These are phyloP conservation scores for Rhamnusium bicolor DNA, from an alignment of 2,888 invertebrate species.

Conservation along the genomic window DNA sequence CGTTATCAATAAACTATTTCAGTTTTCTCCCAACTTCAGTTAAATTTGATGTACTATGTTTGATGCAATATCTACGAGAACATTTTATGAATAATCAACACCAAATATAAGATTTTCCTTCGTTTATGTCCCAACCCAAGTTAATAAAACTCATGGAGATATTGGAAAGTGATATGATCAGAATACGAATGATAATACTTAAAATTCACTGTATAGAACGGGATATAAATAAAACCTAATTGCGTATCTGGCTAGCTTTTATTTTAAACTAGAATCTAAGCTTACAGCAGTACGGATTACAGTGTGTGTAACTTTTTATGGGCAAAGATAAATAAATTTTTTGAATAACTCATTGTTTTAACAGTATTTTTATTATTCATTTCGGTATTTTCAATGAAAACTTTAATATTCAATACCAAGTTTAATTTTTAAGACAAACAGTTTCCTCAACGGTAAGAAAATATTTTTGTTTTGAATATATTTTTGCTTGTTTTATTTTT, in stretches of 20 bases:
- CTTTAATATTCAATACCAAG: background rate
- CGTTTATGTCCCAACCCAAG: slow-evolving; percentile 6
- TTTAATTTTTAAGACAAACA: too few species aligned
- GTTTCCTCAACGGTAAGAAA: too few species aligned
- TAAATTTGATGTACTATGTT: too few species aligned
- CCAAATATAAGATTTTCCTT: slow-evolving; percentile 18
- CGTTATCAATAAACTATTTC: too few species aligned
- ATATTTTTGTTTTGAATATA: too few species aligned
- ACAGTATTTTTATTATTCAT: background rate
- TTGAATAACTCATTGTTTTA: background rate
- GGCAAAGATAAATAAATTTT: background rate
- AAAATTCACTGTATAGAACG: slow-evolving; percentile 4
- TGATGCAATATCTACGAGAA: background rate
- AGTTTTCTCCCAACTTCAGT: too few species aligned
- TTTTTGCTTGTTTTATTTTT: too few species aligned
- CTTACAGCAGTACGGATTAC: background rate
- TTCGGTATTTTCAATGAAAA: background rate
- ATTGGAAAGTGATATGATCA: slow-evolving; percentile 14
- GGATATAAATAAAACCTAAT: slow-evolving; percentile 14
- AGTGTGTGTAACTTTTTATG: background rate
- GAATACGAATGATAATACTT: slow-evolving; percentile 20
- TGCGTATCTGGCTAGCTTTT: background rate
- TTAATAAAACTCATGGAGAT: slow-evolving; percentile 22
- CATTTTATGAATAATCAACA: slow-evolving; percentile 32
- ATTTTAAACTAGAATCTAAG: background rate